Conservation (phyloP, 2,888 invertebrate genomes). For the Nezara viridula region DNA sequence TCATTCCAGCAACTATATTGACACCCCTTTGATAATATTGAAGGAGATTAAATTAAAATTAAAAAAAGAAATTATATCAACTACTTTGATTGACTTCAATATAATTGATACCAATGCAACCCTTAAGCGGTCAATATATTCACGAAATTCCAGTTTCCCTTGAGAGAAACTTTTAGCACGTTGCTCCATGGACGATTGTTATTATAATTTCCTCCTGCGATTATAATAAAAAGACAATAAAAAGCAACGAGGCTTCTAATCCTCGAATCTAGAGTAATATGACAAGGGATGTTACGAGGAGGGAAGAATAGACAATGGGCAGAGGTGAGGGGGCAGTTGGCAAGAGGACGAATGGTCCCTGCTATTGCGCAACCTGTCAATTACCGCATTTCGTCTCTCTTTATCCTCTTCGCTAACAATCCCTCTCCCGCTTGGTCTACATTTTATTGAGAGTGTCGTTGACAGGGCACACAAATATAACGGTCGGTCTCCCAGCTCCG, state of each 20-base stretch:
- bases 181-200: no score
- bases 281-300: neutral
- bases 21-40: no score
- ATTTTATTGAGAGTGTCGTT: conserved; percentile 20
- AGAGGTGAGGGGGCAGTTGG: neutral
- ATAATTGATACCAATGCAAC: no score
- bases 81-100: no score
- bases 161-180: no score
- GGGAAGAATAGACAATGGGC: neutral
- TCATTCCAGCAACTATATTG: no score
- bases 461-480: conserved; percentile 35
- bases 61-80: no score
- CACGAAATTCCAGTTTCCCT: no score
- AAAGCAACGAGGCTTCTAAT: neutral
- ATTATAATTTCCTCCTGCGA: neutral
- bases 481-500: neutral
- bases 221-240: neutral
- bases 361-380: conserved; percentile 17
- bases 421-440: conserved; percentile 8
- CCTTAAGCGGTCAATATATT: no score
- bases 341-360: neutral
- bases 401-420: conserved; percentile 19
- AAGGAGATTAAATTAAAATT: no score
- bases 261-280: conserved; percentile 30
- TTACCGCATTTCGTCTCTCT: conserved; percentile 26